These are phyloP conservation scores for Archilochus colubris DNA, from an alignment of 2,113 vertebrate species.

Conservation along the genomic window DNA sequence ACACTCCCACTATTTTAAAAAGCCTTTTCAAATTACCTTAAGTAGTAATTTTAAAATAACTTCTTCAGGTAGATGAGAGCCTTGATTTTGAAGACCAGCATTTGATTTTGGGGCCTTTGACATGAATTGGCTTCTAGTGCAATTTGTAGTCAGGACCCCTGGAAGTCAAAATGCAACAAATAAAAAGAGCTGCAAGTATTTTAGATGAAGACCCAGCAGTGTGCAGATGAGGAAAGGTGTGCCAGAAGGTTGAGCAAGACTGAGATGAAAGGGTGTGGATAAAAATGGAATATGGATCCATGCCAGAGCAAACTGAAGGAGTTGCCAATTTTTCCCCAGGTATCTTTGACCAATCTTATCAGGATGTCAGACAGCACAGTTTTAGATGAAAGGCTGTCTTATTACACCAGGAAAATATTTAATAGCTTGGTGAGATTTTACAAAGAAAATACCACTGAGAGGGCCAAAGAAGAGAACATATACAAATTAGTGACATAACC, in stretches of 20 bases:
- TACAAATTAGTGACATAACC: background rate
- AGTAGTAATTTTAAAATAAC: background rate
- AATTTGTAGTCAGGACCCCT: background rate
- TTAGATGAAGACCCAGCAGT: background rate
- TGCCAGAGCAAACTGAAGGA: background rate
- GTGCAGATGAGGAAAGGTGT: background rate
- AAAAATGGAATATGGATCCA: background rate
- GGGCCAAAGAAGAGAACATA: constrained; percentile 76
- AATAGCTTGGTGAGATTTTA: constrained; percentile 82
- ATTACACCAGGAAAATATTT: constrained; percentile 87
- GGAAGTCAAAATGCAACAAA: background rate
- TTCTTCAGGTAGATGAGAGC: background rate
- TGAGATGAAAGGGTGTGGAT: background rate
- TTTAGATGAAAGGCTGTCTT: constrained; percentile 84
- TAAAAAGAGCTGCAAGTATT: background rate
- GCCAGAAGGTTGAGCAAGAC: background rate
- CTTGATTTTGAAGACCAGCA: background rate
- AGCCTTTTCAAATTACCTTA: background rate
- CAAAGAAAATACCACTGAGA: constrained; percentile 79
- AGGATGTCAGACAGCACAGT: constrained; percentile 81
- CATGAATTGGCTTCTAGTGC: background rate
- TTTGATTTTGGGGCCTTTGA: background rate
- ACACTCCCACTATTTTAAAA: background rate
- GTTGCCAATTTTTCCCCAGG: constrained; percentile 71
- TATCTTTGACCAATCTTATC: constrained; percentile 79